Percentiles rank a stretch among this genome's conserved stretches.
Evolutionary conservation across 2,113 vertebrate genomes (phyloP).

Genomic region (Alligator sinensis): DNA sequence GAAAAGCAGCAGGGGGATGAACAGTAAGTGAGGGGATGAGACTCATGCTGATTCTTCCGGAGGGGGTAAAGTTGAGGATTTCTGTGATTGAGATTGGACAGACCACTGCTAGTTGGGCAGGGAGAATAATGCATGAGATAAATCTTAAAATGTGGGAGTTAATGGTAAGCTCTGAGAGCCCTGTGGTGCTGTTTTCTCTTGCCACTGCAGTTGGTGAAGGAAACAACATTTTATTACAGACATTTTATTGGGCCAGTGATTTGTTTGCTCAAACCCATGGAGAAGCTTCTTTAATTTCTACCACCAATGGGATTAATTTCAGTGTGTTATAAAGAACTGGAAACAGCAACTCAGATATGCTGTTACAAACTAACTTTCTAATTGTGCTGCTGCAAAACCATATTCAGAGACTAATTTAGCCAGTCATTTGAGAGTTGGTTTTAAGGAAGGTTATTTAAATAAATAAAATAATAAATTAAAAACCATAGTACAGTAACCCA

Average conservation of each 20-base stretch:
- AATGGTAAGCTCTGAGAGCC: fast-evolving
- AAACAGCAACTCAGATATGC: background rate
- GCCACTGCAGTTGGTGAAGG: background rate
- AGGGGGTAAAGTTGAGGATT: background rate
- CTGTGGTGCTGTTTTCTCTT: fast-evolving
- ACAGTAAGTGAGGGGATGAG: background rate
- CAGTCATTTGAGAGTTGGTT: background rate
- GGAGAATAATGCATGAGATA: background rate
- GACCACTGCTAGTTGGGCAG: fast-evolving
- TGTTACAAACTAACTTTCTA: background rate
- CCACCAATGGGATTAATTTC: background rate
- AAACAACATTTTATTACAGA: background rate
- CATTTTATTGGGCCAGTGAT: too few species aligned
- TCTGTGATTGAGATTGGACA: fast-evolving
- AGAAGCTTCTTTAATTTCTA: background rate
- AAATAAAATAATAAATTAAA: background rate
- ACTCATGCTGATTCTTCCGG: fast-evolving
- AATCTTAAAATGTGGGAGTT: background rate
- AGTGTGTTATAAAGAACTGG: too few species aligned
- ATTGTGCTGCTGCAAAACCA: background rate
- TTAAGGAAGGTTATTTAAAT: background rate
- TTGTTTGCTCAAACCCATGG: background rate
- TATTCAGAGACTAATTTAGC: background rate
- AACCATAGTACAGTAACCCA: background rate
- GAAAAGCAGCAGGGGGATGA: background rate